Evolutionary conservation across 2,888 invertebrate species (phyloP).

Genomic region (Erebia ligea): DNA sequence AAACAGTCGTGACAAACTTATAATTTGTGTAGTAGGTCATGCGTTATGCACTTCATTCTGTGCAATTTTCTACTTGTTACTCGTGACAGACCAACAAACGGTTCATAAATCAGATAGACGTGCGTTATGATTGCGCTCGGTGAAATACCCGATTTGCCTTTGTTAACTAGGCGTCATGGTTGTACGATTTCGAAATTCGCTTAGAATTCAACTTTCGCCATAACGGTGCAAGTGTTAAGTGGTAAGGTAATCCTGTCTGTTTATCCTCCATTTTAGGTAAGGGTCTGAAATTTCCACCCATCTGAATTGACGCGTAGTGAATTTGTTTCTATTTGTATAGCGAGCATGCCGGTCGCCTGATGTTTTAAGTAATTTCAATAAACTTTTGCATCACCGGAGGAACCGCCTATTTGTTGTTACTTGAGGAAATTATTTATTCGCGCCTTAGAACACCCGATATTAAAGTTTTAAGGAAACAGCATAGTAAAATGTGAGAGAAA

Average conservation of each 20-base stretch:
- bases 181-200: slow-evolving; percentile 11
- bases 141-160: slow-evolving; percentile 50
- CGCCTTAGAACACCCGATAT: too few species aligned
- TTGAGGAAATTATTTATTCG: too few species aligned
- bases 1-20: slow-evolving; percentile 36
- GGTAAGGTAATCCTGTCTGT: neutral
- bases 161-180: slow-evolving; percentile 47
- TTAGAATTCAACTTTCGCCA: slow-evolving; percentile 9
- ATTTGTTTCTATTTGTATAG: too few species aligned
- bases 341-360: too few species aligned
- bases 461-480: too few species aligned
- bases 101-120: slow-evolving; percentile 45
- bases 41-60: slow-evolving; percentile 30
- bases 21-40: slow-evolving; percentile 26
- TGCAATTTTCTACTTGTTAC: slow-evolving; percentile 36
- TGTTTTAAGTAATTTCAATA: too few species aligned
- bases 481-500: too few species aligned
- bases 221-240: neutral
- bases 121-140: slow-evolving; percentile 42
- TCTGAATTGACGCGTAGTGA: neutral
- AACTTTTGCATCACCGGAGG: too few species aligned
- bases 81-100: slow-evolving; percentile 38
- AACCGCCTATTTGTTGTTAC: too few species aligned
- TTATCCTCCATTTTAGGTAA: neutral
- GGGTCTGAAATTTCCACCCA: neutral